phyloP scores from a whole-genome alignment of 2,113 vertebrate species.

The Muscicapa adusta region DNA sequence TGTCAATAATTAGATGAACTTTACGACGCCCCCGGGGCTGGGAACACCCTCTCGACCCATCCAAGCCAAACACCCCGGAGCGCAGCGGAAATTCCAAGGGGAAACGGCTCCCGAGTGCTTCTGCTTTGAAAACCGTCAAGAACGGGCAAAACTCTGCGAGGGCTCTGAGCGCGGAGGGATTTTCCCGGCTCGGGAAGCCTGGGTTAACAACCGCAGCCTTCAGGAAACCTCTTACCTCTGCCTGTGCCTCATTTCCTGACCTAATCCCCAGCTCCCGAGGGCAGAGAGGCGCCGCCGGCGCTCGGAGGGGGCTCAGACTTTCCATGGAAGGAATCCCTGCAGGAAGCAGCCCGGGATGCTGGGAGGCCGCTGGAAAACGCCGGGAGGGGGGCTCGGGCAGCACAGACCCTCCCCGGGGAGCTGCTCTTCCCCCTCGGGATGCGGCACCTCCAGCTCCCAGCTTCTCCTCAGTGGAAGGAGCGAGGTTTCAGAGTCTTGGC shows the following conservation, averaged over 20 bases:
- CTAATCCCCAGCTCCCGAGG: slow-evolving; percentile 43
- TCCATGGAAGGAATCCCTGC: background rate
- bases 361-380: fast-evolving
- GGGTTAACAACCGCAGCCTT: background rate
- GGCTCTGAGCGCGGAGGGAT: fast-evolving
- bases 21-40: background rate
- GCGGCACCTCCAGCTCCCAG: fast-evolving
- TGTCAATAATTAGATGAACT: background rate
- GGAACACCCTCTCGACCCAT: background rate
- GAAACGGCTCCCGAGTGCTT: background rate
- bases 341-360: background rate
- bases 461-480: background rate
- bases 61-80: background rate
- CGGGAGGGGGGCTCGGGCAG: fast-evolving
- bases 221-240: slow-evolving; percentile 62
- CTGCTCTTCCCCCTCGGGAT: fast-evolving
- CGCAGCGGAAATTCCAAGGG: background rate
- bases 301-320: background rate
- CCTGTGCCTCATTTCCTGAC: slow-evolving; percentile 61
- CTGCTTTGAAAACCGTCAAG: background rate
- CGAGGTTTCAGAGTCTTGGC: background rate
- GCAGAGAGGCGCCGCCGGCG: slow-evolving; percentile 23
- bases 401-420: background rate
- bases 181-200: background rate
- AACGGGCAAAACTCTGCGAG: background rate